phyloP scores from a whole-genome alignment of 1,140 invertebrate species.

The Drosophila pseudoananassae region DNA sequence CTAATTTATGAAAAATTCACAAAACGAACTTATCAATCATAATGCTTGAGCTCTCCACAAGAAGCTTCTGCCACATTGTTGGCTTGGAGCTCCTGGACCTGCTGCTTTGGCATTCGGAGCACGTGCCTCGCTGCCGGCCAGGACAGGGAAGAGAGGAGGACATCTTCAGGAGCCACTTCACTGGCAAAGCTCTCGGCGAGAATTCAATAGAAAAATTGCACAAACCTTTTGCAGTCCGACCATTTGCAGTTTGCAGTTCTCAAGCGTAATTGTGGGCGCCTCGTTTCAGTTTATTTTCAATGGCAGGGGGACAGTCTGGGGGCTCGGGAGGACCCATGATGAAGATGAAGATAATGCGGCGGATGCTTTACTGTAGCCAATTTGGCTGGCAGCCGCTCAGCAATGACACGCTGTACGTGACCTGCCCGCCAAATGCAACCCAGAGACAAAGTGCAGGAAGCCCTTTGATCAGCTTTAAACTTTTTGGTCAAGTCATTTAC shows the following conservation, averaged over 20 bases:
- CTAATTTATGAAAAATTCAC: slow-evolving; percentile 82
- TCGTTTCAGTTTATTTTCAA: slow-evolving; percentile 54
- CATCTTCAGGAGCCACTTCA: slow-evolving; percentile 15
- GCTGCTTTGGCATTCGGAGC: slow-evolving; percentile 58
- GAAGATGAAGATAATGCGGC: slow-evolving; percentile 79
- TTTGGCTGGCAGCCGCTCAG: slow-evolving; percentile 78
- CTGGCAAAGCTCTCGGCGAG: slow-evolving; percentile 37
- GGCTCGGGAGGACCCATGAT: slow-evolving; percentile 37
- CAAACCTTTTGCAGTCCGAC: slow-evolving; percentile 43
- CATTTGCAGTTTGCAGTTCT: slow-evolving; percentile 69
- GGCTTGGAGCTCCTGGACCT: slow-evolving; percentile 12
- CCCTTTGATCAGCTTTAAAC: slow-evolving; percentile 51
- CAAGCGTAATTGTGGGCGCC: slow-evolving; percentile 69
- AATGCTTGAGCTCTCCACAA: slow-evolving; percentile 54
- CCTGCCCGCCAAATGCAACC: slow-evolving; percentile 65
- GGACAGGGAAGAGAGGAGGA: neutral
- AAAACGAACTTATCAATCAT: slow-evolving; percentile 82
- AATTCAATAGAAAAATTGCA: slow-evolving; percentile 79
- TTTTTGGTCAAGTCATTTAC: slow-evolving; percentile 43
- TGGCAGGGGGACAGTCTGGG: slow-evolving; percentile 1
- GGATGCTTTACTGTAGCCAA: slow-evolving; percentile 77
- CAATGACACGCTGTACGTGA: slow-evolving; percentile 78
- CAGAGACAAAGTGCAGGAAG: slow-evolving; percentile 49
- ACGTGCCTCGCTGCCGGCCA: slow-evolving; percentile 67
- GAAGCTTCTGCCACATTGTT: slow-evolving; percentile 57